Conservation (phyloP, 2,797 vertebrate species). For the Manis pentadactyla region DNA sequence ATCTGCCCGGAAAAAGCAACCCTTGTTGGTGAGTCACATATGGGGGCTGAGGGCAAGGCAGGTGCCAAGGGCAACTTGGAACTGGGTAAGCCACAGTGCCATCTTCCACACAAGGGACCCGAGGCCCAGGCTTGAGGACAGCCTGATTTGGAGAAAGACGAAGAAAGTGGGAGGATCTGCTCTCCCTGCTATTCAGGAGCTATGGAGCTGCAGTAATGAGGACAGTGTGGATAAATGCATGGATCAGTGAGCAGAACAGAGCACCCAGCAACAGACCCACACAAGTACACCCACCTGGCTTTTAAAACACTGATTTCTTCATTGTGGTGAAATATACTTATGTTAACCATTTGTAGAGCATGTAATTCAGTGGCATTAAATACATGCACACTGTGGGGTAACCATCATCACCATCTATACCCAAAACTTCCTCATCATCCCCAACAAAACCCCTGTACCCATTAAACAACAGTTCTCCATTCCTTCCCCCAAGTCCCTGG, state of each 20-base stretch:
- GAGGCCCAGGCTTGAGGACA: neutral
- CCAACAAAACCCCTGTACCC: neutral
- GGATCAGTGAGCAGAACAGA: neutral
- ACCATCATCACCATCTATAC: neutral
- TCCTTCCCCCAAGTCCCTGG: neutral
- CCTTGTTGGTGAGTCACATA: neutral
- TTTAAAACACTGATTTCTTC: neutral
- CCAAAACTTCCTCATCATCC: neutral
- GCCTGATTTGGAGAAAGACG: neutral
- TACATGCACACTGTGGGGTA: neutral
- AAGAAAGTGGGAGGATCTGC: neutral
- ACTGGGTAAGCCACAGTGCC: too few relatives aligned
- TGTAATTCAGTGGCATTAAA: neutral
- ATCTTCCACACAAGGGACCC: neutral
- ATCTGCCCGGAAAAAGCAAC: neutral
- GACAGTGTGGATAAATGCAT: fast-evolving
- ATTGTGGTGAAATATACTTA: neutral
- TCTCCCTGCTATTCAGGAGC: too few relatives aligned
- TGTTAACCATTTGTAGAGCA: neutral
- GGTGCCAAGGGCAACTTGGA: neutral
- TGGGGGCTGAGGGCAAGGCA: neutral
- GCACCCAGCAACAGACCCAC: neutral
- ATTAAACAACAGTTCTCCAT: neutral
- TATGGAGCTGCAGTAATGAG: neutral
- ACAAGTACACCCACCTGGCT: neutral